These are phyloP conservation scores for Microctenopoma lineatum DNA, from an alignment of 2,797 vertebrate genomes.

Conservation along the genomic window DNA sequence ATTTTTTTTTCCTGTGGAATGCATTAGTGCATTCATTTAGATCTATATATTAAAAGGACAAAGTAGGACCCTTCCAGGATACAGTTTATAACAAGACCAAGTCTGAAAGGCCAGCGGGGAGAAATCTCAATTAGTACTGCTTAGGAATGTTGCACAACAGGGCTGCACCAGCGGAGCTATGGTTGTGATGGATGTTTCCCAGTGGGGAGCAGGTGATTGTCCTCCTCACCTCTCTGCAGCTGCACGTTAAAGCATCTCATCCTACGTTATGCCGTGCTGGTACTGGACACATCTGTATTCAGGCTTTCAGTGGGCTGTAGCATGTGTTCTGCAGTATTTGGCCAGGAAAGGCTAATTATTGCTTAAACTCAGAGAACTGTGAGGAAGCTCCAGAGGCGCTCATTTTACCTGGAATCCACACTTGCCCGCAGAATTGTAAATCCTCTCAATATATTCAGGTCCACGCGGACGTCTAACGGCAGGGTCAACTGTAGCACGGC, in stretches of 20 bases:
- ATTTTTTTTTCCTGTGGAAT: neutral
- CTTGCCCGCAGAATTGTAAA: slow-evolving; percentile 37
- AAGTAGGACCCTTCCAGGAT: slow-evolving; percentile 18
- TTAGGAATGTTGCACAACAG: slow-evolving; percentile 41
- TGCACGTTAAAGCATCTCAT: slow-evolving; percentile 51
- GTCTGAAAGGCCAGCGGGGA: slow-evolving; percentile 32
- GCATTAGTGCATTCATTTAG: neutral
- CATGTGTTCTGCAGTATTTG: slow-evolving; percentile 9
- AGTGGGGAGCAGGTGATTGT: slow-evolving; percentile 43
- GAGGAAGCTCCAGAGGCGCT: neutral
- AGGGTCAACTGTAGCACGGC: slow-evolving; percentile 28
- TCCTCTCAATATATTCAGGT: slow-evolving; percentile 37
- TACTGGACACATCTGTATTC: slow-evolving; percentile 49
- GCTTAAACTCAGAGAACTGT: slow-evolving; percentile 13
- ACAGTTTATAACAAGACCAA: slow-evolving; percentile 12
- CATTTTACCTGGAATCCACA: slow-evolving; percentile 17
- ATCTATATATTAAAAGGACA: neutral
- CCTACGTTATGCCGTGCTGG: slow-evolving; percentile 45
- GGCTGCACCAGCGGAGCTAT: slow-evolving; percentile 42
- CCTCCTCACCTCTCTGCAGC: slow-evolving; percentile 20
- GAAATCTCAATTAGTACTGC: slow-evolving; percentile 22
- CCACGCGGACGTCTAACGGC: slow-evolving; percentile 30
- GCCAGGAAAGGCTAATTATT: slow-evolving; percentile 32
- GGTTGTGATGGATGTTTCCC: slow-evolving; percentile 47
- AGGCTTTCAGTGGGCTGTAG: slow-evolving; percentile 1